Percentiles rank a stretch among this genome's conserved stretches.
Evolutionary conservation across 2,888 invertebrate species (phyloP).

Genomic region (Ectemnius continuus): DNA sequence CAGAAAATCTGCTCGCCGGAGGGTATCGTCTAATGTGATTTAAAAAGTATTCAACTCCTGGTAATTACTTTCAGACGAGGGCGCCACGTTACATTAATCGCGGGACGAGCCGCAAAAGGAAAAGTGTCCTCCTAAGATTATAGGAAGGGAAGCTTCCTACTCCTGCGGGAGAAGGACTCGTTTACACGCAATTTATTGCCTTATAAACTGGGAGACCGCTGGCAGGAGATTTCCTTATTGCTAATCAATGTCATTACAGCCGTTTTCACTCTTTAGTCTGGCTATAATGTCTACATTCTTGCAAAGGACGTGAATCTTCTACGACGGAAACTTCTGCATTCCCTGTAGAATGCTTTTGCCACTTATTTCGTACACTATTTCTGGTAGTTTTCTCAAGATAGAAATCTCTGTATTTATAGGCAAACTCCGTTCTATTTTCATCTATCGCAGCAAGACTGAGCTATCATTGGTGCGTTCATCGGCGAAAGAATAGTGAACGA

Average conservation of each 20-base stretch:
- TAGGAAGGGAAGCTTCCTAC: too few relatives aligned
- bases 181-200: slow-evolving; percentile 43
- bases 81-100: slow-evolving; percentile 36
- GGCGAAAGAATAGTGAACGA: slow-evolving; percentile 20
- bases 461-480: too few relatives aligned
- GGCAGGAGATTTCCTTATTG: slow-evolving; percentile 8
- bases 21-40: slow-evolving; percentile 33
- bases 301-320: too few relatives aligned
- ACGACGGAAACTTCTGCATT: too few relatives aligned
- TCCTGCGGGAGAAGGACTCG: slow-evolving; percentile 23
- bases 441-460: too few relatives aligned
- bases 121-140: slow-evolving; percentile 27
- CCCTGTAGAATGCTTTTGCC: neutral
- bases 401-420: too few relatives aligned
- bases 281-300: neutral
- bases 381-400: too few relatives aligned
- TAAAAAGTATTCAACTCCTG: slow-evolving; percentile 42
- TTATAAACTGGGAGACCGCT: slow-evolving; percentile 27
- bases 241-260: slow-evolving; percentile 28
- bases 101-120: slow-evolving; percentile 39
- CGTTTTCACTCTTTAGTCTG: neutral
- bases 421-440: too few relatives aligned
- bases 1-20: neutral
- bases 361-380: neutral
- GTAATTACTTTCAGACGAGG: slow-evolving; percentile 38